These are phyloP conservation scores for Gobio gobio DNA, from an alignment of 2,113 vertebrate genomes.

Conservation along the genomic window DNA sequence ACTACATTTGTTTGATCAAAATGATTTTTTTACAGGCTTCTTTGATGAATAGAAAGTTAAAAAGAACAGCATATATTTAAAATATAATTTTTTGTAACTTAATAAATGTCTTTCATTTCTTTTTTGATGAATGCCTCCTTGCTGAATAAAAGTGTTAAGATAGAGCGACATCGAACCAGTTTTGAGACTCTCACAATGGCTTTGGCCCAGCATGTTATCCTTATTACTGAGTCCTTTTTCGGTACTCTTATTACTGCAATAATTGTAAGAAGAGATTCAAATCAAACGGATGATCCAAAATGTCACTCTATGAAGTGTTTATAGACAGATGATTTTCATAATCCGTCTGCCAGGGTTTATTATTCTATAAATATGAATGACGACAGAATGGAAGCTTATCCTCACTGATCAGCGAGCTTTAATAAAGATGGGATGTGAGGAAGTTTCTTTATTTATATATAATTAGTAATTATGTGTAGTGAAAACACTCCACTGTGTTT, in stretches of 20 bases:
- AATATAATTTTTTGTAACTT: too few species aligned
- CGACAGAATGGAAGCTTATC: slow-evolving; percentile 20
- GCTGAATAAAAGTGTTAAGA: too few species aligned
- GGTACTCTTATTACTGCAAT: neutral
- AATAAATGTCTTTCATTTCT: too few species aligned
- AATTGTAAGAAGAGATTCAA: neutral
- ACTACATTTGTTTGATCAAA: too few species aligned
- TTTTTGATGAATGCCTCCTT: too few species aligned
- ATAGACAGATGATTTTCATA: neutral
- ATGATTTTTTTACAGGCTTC: too few species aligned
- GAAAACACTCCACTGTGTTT: slow-evolving; percentile 45
- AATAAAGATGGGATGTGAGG: slow-evolving; percentile 22
- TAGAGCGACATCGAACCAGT: neutral
- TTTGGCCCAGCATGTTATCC: neutral
- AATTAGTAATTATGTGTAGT: slow-evolving; percentile 46
- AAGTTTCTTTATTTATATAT: slow-evolving; percentile 11
- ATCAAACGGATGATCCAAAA: neutral
- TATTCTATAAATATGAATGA: slow-evolving; percentile 16
- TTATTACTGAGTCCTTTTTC: neutral
- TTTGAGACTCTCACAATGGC: neutral
- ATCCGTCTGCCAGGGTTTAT: slow-evolving; percentile 9
- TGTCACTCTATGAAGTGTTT: neutral
- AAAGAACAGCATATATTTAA: too few species aligned
- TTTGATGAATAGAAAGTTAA: too few species aligned
- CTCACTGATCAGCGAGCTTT: slow-evolving; percentile 29